Conservation (phyloP, 2,113 vertebrate species). For the Glaucidium brasilianum region DNA sequence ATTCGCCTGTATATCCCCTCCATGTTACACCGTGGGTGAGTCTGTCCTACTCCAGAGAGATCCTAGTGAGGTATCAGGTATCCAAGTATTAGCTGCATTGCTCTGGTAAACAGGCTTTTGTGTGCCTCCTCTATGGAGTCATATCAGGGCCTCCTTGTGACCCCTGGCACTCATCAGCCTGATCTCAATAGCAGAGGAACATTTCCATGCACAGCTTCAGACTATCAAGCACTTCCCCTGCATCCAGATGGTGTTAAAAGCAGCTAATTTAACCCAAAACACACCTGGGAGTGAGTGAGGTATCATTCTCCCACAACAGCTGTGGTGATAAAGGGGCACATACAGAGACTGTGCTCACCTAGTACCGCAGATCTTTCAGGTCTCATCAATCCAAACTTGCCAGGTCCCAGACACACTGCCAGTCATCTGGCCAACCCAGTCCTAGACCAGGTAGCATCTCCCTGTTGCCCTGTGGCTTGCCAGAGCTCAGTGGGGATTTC, state of each 20-base stretch:
- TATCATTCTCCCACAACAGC: neutral
- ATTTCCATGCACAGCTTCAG: neutral
- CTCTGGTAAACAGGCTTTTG: neutral
- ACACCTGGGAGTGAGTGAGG: neutral
- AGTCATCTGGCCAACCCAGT: fast-evolving
- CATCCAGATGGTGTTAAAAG: neutral
- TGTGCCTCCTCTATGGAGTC: neutral
- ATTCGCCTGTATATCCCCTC: neutral
- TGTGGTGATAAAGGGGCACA: neutral
- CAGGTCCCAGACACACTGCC: neutral
- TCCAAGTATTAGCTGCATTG: neutral
- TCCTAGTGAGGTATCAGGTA: neutral
- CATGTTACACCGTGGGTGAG: neutral
- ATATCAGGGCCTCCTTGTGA: neutral
- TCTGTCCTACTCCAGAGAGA: neutral
- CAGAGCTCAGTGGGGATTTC: neutral
- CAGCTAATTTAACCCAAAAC: neutral
- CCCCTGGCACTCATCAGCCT: neutral
- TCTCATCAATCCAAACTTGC: neutral
- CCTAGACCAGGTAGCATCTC: neutral
- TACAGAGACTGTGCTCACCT: neutral
- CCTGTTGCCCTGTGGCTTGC: neutral
- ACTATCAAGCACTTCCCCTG: neutral
- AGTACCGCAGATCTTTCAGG: neutral
- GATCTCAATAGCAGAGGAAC: neutral